Evolutionary conservation across 2,113 vertebrate genomes (phyloP).

Genomic region (Plotosus lineatus): DNA sequence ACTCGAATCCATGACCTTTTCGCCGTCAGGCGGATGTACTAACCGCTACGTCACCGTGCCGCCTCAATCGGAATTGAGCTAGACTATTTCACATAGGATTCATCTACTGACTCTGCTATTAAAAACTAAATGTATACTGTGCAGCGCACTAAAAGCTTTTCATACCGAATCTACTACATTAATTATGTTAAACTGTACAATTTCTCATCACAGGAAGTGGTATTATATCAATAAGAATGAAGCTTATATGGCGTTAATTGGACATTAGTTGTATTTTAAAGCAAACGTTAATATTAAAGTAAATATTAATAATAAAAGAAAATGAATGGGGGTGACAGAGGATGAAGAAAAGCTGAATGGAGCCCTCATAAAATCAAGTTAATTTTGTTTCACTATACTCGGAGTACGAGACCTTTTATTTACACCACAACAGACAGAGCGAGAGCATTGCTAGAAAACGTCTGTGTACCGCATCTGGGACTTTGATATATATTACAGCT

Average conservation of each 20-base stretch:
- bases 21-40: no score
- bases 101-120: constrained; percentile 61
- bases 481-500: constrained; percentile 57
- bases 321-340: not conserved
- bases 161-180: constrained; percentile 72
- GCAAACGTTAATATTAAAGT: no score
- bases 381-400: constrained; percentile 30
- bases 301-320: not conserved
- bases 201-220: not conserved
- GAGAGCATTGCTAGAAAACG: constrained; percentile 42
- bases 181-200: constrained; percentile 56
- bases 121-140: constrained; percentile 70
- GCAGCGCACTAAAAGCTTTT: constrained; percentile 76
- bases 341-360: not conserved
- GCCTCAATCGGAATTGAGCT: constrained; percentile 64
- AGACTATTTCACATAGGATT: constrained; percentile 56
- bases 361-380: not conserved
- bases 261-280: not conserved
- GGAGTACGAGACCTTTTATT: constrained; percentile 19
- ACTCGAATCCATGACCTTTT: no score
- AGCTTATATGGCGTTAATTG: not conserved
- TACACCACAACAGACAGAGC: not conserved
- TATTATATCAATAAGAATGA: not conserved
- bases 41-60: no score
- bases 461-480: constrained; percentile 40